Evolutionary conservation across 2,797 vertebrate genomes (phyloP), one percentile per base, ranked within the genome.

Genomic region (Protonibea diacanthus): DNA sequence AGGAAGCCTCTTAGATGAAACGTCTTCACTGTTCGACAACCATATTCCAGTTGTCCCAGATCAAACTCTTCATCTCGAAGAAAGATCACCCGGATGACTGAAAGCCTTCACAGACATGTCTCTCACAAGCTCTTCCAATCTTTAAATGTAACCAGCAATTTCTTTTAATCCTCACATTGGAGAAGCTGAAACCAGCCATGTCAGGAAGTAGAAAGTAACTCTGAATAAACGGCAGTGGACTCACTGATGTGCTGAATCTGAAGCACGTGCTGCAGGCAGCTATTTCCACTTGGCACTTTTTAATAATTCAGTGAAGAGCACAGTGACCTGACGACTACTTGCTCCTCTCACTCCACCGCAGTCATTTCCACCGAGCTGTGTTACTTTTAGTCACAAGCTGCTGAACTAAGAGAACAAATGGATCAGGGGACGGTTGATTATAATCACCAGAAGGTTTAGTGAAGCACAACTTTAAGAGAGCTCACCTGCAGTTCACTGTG

Each of bases 231-330:
- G 47, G 66, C 47, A 79, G 58, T 12, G 55, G n/a, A 60, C 29
- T 81, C 40, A 4, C 56, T 82, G 68, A 6, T 15, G 23, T 48
- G 23, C 40, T 57, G 52, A 74, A 52, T 55, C 59, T 78, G 51
- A 70, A 29, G 48, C 71, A 61, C 44, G 23, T 70, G 76, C 76
- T 64, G 66, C 67, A 81, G 42, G 56, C 67, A 64, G 81, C 80
- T 75, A 53, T 72, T 82, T 83, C 71, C 51, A 89, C 52, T 75
- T 67, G 56, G 47, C 40, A 71, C 67, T 77, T 72, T 74, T 92
- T 2, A 92, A 93, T 91, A 92, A 92, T 94, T 92, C 76, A 93
- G 76, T 45, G 44, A 81, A 78, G 59, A 84, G 68, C 68, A 82
- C 73, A 75, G 65, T 66, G 68, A 85, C 86, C 85, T 65, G 71